Evolutionary conservation across 2,888 invertebrate genomes (phyloP), one percentile per base, ranked within the genome.

Genomic region (Alentia gelatinosa): DNA sequence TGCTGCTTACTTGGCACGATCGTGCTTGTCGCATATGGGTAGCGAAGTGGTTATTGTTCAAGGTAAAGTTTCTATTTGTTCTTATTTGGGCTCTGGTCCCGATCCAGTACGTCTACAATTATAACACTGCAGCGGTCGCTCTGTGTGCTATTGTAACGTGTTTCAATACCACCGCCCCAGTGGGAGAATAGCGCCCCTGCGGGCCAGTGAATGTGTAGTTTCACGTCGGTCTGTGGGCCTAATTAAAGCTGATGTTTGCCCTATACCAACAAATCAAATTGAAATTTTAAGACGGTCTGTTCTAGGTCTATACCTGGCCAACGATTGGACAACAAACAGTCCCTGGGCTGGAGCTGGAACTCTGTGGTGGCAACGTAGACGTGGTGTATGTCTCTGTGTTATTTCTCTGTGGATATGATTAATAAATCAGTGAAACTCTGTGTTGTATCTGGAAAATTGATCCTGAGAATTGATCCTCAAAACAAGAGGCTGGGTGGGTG

Each of bases 171-270:
- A 5, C 63, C n/a, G 56, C 1, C 19, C 56, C 56, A 56, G 56
- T 56, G 19, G n/a, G 56, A 56, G 68, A 68, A 68, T 68, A 30
- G 68, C 30, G 30, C 68, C 30, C 79, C 56, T 30, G 4, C 9
- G 86, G 47, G 47, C 86, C 47, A 30, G 30, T 23, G 56, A 47
- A n/a, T 50, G 47, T 86, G 30, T 86, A 86, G 86, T 42, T 86
- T 26, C 47, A 42, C 26, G 33, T 30, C 86, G 3, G 23, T 19
- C 68, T 37, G 83, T 37, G 39, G 40, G 39, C 86, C 86, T 86
- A 86, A 86, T 86, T 86, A 86, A 86, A 86, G 83, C 40, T 33
- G 30, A 26, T 86, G 86, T 86, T 86, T 86, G 33, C 86, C 47
- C 35, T 86, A 19, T 33, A 42, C 86, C 19, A 42, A 86, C 50